Base-by-base conservation (phyloP, 1,140 invertebrate genomes). In the Arion vulgaris region DNA sequence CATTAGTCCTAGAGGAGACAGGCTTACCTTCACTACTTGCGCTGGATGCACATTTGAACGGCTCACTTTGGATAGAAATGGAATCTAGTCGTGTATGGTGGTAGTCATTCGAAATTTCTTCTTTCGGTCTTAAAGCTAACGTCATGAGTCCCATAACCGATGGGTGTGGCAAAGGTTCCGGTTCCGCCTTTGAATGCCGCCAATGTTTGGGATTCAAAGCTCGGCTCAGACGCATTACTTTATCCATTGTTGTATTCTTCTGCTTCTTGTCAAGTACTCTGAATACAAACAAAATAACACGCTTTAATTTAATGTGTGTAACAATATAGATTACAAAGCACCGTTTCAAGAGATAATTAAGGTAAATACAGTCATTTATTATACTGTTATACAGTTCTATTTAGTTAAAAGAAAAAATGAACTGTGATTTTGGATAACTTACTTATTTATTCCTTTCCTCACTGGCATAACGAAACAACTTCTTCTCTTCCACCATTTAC, bases 181-280 rank as follows among this genome's bases (percentile, higher is more conserved):
- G 80, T 36, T 73, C 80, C 5, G 68, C 28, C 34, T 74, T 72
- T 7, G 69, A 39, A 9, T 73, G 80, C 5, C 82, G 82, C 84
- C 84, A 85, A 28, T 82, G 77, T 38, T 85, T 85, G 28, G 84
- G 84, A 28, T 85, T 82, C 11, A 85, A 26, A 0, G 72, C 84
- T 45, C 62, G 57, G 62, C 81, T 85, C 1, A 85, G 49, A 19
- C 84, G 73, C n/a, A 73, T 71, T 1, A 85, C 77, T 57, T 73
- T 78, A 45, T 85, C 84, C n/a, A 80, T 80, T 39, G 23, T 66
- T 26, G 62, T 28, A 23, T 36, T 81, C 36, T 81, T 76, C 66
- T 78, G 73, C 74, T 78, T 17, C 19, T 66, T 41, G 38, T 82
- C 77, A 76, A 80, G 0, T 34, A 73, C n/a, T 32, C 77, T 80